Evolutionary conservation across 2,888 invertebrate species (phyloP), one percentile per base, ranked within the genome.

Genomic region (Apamea anceps): DNA sequence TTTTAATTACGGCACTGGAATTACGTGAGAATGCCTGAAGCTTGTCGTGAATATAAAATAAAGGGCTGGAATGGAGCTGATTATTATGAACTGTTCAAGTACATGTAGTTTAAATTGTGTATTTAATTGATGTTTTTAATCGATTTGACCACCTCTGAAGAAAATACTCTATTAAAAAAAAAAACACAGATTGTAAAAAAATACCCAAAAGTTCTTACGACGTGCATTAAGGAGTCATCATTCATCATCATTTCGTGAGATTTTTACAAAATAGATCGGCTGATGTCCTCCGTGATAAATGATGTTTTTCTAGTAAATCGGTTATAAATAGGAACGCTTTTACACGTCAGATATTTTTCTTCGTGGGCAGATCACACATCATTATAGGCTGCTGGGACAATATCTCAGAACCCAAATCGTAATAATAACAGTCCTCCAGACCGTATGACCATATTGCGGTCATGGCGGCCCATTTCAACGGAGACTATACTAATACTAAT

Each of bases 1-100:
- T 96, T 96, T 96, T 96, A 96, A 96, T 96, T 96, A 96, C 94
- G 87, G 89, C 92, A 91, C 93, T 88, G 93, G 93, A 96, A 96
- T 96, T 95, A 95, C 94, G 96, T 96, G 96, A 94, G 93, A 96
- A 96, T 93, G 93, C 92, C 93, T 91, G 88, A 85, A 89, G 92
- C 91, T 92, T 91, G 90, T 89, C 86, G 87, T 86, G 96, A 95
- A 96, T 96, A 92, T 91, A 92, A 95, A 96, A 92, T 92, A 90
- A 88, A 89, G 89, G 91, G 86, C 62, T 77, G 75, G 82, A 84
- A 82, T 60, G 79, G 12, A 42, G 7, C 13, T 48, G n/a, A n/a
- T 57, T 15, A 57, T 60, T 48, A n/a, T 25, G n/a, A 42, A 57
- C 62, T 48, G 65, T n/a, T 15, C 0, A 13, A 25, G 7, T 25